Base-by-base conservation (phyloP, 2,113 vertebrate species). In the Electrona antarctica region DNA sequence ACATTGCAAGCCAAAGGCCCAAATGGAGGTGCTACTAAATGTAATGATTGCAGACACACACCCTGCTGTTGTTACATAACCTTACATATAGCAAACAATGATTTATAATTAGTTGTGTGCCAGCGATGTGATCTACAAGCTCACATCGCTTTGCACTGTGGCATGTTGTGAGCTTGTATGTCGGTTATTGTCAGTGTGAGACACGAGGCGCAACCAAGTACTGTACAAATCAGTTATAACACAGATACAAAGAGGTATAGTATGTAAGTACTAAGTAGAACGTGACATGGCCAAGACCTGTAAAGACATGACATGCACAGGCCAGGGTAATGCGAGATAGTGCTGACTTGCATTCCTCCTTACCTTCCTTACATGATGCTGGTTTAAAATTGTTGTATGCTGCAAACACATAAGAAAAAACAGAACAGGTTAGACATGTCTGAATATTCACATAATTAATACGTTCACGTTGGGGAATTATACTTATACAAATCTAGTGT, bases 341-440 rank as follows among this genome's bases (percentile, higher is more conserved):
- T 8, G 29, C 9, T 3, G 49, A 76, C n/a, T 4, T 6, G 14
- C 45, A 14, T 15, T 48, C 68, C 49, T 83, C n/a, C 85, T 93
- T 79, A 93, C 93, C 80, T 1, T 41, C 33, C 33, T 67, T 67
- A 74, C 74, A 76, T 70, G 81, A 69, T n/a, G 72, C 78, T 7
- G 84, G 73, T 52, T 86, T 79, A 49, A 90, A 84, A n/a, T 10
- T 64, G 66, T 85, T 77, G 78, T 71, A 87, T 1, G 83, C 92
- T 92, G 83, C 3, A 51, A 29, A 33, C 3, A 13, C 64, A 77
- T 73, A 56, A 60, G n/a, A 29, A 74, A 65, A 83, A 66, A 48
- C 9, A 65, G 6, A 73, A 64, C 8, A 2, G 50, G 48, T 71
- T 10, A 64, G 8, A 4, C 8, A 50, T 1, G 48, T 13, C 7